Base-by-base conservation (phyloP, 2,888 invertebrate species). In the Harpagoxenus sublaevis region DNA sequence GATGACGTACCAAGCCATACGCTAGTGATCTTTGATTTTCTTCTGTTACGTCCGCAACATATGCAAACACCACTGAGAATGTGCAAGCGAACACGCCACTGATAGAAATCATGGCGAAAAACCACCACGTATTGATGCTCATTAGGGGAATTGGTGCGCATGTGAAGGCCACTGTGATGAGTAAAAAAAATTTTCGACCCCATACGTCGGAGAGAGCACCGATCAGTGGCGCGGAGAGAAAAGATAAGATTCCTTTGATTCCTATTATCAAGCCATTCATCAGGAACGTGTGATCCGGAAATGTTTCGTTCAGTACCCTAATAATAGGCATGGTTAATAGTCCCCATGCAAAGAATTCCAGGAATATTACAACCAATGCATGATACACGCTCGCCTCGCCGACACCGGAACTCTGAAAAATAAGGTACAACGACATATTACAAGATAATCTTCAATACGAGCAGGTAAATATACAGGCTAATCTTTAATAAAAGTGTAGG, bases 191-290 rank as follows among this genome's bases (percentile, higher is more conserved):
- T 95, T 99, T 99, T 91, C 99, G 97, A 77, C 99, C 99, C 98
- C 99, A 99, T 84, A 99, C 98, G 96, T 99, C 99, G 42, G 99
- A 99, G 71, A 99, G 96, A 2, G 99, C 99, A 86, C 99, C 99
- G 93, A 99, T 98, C 92, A 99, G 96, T 60, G 99, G 99, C 85
- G 99, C 99, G 94, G 98, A 98, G 94, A 99, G 96, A 96, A 99
- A 99, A 91, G 99, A 99, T 92, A 99, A 96, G 92, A 99, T 97
- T 93, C 99, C 99, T 96, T 99, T 99, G 94, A 99, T 98, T 91
- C 99, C 99, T 97, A 99, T 99, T 94, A 99, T 99, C 92, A 99
- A 96, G 86, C 99, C 99, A 96, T 99, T 99, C 99, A 99, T 99
- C 86, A 99, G 96, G 96, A 99, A 99, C 94, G 99, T 99, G 95